phyloP scores from a whole-genome alignment of 2,113 vertebrate genomes.

The Felis chaus region DNA sequence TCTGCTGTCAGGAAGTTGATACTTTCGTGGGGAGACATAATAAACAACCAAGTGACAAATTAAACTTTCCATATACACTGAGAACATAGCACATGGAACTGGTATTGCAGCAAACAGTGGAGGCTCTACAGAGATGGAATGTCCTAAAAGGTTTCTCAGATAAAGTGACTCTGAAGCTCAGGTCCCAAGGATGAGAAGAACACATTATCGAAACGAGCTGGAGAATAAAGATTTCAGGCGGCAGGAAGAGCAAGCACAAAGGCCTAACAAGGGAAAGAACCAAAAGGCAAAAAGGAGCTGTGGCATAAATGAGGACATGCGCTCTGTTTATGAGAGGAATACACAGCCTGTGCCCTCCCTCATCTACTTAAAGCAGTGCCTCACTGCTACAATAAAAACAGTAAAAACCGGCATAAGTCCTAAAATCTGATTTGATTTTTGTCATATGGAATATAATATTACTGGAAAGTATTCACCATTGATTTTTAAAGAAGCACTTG shows the following conservation, averaged over 20 bases:
- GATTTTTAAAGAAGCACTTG: background rate
- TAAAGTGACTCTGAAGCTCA: background rate
- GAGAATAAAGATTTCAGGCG: background rate
- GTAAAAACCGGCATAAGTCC: background rate
- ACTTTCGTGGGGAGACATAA: background rate
- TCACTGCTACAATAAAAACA: background rate
- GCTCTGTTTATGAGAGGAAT: background rate
- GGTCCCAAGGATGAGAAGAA: background rate
- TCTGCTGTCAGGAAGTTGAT: background rate
- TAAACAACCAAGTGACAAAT: background rate
- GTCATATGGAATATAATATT: background rate
- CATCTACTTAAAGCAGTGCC: background rate
- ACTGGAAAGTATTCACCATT: background rate
- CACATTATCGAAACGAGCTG: background rate
- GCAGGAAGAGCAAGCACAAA: background rate
- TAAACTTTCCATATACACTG: background rate
- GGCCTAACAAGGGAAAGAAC: too few species aligned
- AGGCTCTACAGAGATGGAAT: background rate
- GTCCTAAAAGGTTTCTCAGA: background rate
- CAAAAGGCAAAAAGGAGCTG: background rate
- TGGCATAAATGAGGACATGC: background rate
- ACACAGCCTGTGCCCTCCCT: background rate
- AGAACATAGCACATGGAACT: background rate
- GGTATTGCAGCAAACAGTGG: background rate
- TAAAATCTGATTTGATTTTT: background rate